phyloP scores from a whole-genome alignment of 2,797 vertebrate genomes.

The Sebastes ruberrimus region DNA sequence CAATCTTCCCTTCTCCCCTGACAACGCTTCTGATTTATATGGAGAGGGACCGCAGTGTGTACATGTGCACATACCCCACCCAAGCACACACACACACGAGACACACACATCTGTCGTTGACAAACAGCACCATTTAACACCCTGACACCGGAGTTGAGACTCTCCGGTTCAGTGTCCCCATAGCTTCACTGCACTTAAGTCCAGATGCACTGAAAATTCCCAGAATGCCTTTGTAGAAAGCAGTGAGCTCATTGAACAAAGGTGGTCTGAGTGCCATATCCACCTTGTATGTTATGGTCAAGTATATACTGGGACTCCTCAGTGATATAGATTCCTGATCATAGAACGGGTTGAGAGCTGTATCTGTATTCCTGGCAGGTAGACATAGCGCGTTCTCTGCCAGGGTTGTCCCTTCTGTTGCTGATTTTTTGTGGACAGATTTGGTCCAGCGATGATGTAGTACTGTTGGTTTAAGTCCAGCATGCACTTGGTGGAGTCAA shows the following conservation, averaged over 20 bases:
- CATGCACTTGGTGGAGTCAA: neutral
- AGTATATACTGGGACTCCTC: neutral
- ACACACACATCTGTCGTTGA: slow-evolving; percentile 32
- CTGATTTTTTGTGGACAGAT: neutral
- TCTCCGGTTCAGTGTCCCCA: slow-evolving; percentile 21
- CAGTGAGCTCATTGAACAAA: neutral
- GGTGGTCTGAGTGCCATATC: neutral
- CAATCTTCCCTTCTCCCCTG: slow-evolving; percentile 32
- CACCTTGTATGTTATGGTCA: neutral
- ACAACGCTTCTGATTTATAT: slow-evolving; percentile 51
- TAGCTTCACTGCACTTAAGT: slow-evolving; percentile 18
- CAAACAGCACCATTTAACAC: slow-evolving; percentile 60
- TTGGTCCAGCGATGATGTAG: neutral
- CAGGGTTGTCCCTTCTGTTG: neutral
- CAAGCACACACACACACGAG: neutral
- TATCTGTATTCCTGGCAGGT: neutral
- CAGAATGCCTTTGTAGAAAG: neutral
- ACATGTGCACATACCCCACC: neutral
- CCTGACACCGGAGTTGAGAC: slow-evolving; percentile 17
- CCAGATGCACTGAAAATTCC: slow-evolving; percentile 11
- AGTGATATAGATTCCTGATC: neutral
- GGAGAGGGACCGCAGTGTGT: slow-evolving; percentile 5
- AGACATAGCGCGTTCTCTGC: no score
- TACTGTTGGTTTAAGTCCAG: neutral
- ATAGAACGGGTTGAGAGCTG: neutral